Evolutionary conservation across 2,797 vertebrate species (phyloP).

Genomic region (Acrocephalus scirpaceus): DNA sequence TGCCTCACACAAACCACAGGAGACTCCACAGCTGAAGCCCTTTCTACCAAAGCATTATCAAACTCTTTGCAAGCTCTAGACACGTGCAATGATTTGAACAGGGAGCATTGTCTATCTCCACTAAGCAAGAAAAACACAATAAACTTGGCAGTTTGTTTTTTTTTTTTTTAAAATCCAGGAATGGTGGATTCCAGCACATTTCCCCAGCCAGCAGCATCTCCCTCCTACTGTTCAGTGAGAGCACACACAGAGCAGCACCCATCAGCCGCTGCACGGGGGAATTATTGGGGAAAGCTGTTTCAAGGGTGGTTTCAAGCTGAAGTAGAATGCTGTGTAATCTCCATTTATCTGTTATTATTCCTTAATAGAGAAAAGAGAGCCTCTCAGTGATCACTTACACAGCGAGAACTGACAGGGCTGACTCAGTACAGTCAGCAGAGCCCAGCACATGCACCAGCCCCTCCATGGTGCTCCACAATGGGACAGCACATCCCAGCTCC

Average conservation of each 20-base stretch:
- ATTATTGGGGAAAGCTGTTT: not conserved
- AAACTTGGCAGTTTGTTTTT: not conserved
- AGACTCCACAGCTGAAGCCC: not conserved
- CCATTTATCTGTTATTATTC: not conserved
- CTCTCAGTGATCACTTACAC: not conserved
- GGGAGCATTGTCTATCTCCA: not conserved
- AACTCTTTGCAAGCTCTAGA: not conserved
- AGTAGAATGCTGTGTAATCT: not conserved
- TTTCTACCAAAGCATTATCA: not conserved
- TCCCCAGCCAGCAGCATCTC: not conserved
- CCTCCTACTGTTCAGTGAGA: not conserved
- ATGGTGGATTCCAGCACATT: not conserved
- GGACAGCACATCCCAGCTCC: not conserved
- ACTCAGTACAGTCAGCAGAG: not conserved
- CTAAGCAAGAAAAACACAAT: not conserved
- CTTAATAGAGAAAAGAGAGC: not conserved
- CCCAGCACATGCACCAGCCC: rapidly evolving
- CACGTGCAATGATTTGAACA: not conserved
- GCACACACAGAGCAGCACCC: not conserved
- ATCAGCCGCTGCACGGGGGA: rapidly evolving
- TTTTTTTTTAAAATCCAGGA: not conserved
- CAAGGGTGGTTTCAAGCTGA: not conserved
- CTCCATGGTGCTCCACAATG: rapidly evolving
- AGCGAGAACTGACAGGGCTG: not conserved
- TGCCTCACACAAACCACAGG: not conserved